Percentiles rank a stretch among this genome's conserved stretches.
Evolutionary conservation across 2,888 invertebrate genomes (phyloP).

Genomic region (Notodonta ziczac): DNA sequence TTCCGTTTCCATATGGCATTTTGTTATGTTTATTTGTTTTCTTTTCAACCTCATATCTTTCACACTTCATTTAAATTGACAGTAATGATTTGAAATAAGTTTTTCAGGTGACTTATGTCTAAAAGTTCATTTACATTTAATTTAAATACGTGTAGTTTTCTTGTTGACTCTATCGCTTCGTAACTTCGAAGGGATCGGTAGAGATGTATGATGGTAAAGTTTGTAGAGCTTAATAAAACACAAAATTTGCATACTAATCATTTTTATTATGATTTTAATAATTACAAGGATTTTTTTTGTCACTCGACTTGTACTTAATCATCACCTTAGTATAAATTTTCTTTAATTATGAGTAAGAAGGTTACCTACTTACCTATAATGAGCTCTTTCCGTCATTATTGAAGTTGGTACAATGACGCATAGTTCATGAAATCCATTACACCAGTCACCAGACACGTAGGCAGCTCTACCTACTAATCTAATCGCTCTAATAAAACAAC

Average conservation of each 20-base stretch:
- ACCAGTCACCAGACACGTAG: conserved; percentile 26
- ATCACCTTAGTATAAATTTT: background rate
- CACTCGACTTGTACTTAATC: background rate
- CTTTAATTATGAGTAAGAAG: background rate
- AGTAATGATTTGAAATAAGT: no score
- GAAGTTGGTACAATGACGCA: conserved; percentile 21
- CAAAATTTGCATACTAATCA: no score
- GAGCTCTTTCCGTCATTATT: background rate
- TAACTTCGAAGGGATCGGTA: no score
- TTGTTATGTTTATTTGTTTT: background rate
- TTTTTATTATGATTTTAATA: background rate
- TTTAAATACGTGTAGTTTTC: no score
- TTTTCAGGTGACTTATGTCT: no score
- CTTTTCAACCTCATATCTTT: background rate
- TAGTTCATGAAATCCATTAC: conserved; percentile 14
- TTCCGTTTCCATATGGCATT: background rate
- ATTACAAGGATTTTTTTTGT: background rate
- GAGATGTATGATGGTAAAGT: no score
- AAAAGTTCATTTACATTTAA: no score
- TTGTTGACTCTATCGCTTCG: no score
- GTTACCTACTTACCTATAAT: background rate
- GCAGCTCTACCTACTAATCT: conserved; percentile 16
- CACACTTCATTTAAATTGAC: background rate
- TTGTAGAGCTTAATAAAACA: no score
- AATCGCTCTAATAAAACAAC: conserved; percentile 25